Conservation (phyloP, 1,140 invertebrate species). For the Sinonovacula constricta region DNA sequence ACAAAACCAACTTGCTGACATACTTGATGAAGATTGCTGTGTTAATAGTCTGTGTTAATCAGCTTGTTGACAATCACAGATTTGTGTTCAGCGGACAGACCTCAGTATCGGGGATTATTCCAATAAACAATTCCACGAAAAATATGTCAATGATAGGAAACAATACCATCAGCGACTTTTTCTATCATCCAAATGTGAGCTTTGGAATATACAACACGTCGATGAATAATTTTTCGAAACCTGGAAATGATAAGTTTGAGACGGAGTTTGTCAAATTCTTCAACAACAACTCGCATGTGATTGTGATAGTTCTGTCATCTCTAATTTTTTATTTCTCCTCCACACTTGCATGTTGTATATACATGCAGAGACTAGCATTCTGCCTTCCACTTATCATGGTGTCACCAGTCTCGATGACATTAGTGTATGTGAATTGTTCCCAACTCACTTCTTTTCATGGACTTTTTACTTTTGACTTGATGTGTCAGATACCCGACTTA, state of each 20-base stretch:
- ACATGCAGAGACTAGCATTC: conserved; percentile 58
- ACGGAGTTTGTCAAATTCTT: neutral
- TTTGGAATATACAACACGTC: neutral
- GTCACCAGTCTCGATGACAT: neutral
- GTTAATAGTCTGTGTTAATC: neutral
- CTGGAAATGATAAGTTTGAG: neutral
- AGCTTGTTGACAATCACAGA: neutral
- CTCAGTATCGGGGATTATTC: neutral
- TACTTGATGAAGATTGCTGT: neutral
- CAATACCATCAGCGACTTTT: neutral
- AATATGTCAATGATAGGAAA: neutral
- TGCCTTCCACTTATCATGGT: conserved; percentile 53
- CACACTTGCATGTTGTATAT: conserved; percentile 60
- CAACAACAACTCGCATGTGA: neutral
- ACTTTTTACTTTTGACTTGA: neutral
- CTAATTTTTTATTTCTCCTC: neutral
- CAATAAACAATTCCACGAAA: neutral
- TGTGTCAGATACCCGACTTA: conserved; percentile 8
- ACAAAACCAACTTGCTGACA: neutral
- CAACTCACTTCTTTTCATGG: neutral
- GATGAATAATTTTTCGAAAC: neutral
- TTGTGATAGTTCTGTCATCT: no score
- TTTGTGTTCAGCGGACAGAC: neutral
- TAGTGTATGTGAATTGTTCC: neutral
- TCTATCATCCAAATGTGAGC: neutral